phyloP scores from a whole-genome alignment of 1,140 invertebrate species.

The Rhyzopertha dominica region DNA sequence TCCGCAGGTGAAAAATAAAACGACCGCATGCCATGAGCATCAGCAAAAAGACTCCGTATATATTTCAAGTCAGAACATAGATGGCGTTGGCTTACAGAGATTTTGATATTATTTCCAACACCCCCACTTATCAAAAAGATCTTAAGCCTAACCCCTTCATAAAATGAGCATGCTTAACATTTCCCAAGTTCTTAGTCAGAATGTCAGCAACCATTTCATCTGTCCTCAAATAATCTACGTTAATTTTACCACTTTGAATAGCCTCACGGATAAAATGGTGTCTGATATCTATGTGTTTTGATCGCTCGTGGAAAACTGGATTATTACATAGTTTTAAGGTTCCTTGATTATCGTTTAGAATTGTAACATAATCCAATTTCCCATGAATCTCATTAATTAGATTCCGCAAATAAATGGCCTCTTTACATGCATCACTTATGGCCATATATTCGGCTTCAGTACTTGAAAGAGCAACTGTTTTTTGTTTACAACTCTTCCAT shows the following conservation, averaged over 20 bases:
- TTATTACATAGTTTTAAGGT: slow-evolving; percentile 41
- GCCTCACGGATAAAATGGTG: slow-evolving; percentile 38
- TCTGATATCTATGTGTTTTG: slow-evolving; percentile 46
- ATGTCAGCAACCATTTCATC: slow-evolving; percentile 15
- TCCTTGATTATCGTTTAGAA: slow-evolving; percentile 38
- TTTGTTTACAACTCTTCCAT: slow-evolving; percentile 38
- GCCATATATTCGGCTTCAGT: slow-evolving; percentile 43
- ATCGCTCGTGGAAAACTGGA: slow-evolving; percentile 37
- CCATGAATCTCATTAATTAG: slow-evolving; percentile 18
- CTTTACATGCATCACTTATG: slow-evolving; percentile 29
- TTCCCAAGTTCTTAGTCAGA: slow-evolving; percentile 14
- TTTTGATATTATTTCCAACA: too few species aligned
- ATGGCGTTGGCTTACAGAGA: too few species aligned
- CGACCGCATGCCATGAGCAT: too few species aligned
- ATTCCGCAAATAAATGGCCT: slow-evolving; percentile 31
- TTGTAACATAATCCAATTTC: slow-evolving; percentile 11
- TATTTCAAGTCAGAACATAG: too few species aligned
- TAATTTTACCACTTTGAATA: slow-evolving; percentile 13
- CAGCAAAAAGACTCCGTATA: too few species aligned
- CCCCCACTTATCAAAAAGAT: too few species aligned
- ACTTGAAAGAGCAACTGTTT: slow-evolving; percentile 33
- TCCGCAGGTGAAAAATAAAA: too few species aligned
- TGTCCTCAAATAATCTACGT: slow-evolving; percentile 28
- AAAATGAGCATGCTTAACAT: slow-evolving; percentile 14
- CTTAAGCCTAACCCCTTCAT: slow-evolving; percentile 11